Conservation (phyloP, 2,113 vertebrate genomes). For the Gallinago jamesoni region DNA sequence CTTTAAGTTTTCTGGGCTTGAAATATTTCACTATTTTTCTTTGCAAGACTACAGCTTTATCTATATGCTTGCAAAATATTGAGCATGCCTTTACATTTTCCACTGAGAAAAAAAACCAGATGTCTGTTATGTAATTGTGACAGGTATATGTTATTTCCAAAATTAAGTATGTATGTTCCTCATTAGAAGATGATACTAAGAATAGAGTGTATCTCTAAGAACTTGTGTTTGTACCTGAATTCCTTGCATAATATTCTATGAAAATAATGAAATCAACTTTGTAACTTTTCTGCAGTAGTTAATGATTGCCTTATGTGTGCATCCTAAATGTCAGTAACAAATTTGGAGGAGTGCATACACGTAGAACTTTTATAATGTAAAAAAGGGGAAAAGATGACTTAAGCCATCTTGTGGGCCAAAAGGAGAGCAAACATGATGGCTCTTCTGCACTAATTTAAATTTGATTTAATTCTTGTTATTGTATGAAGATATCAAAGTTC, state of each 20-base stretch:
- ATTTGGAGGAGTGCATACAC: not conserved
- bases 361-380: not conserved
- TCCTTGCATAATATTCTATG: not conserved
- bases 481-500: not conserved
- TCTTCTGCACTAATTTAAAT: not conserved
- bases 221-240: not conserved
- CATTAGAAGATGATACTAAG: not conserved
- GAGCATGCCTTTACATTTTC: not conserved
- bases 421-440: not conserved
- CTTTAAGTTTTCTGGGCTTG: not conserved
- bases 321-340: not conserved
- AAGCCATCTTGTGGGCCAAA: not conserved
- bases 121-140: not conserved
- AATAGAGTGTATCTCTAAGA: not conserved
- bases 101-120: not conserved
- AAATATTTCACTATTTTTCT: not conserved
- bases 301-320: slow-evolving; percentile 46
- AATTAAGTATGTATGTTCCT: not conserved
- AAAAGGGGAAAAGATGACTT: slow-evolving; percentile 23
- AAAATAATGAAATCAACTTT: not conserved
- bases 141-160: not conserved
- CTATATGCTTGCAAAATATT: not conserved
- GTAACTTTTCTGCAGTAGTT: slow-evolving; percentile 5
- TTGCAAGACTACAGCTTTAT: not conserved
- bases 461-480: not conserved